phyloP scores from a whole-genome alignment of 2,113 vertebrate genomes.

The Scopus umbretta region DNA sequence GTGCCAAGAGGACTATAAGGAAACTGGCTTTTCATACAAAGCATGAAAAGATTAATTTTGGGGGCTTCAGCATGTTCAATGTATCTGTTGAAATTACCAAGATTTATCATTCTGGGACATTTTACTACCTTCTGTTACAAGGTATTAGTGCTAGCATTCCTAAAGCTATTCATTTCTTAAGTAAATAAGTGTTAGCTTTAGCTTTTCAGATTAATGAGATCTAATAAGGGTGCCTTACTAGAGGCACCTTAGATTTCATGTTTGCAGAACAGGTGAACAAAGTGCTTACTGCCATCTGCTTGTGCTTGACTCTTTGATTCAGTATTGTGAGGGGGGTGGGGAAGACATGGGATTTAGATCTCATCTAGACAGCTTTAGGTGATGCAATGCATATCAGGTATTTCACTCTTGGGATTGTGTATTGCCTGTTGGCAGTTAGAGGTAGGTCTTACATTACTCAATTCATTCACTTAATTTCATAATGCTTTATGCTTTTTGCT shows the following conservation, averaged over 20 bases:
- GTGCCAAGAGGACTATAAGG: neutral
- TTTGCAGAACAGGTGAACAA: neutral
- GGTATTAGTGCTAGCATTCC: neutral
- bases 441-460: neutral
- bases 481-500: neutral
- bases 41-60: neutral
- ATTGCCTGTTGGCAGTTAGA: constrained; percentile 8
- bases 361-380: neutral
- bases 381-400: constrained; percentile 17
- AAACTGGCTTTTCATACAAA: neutral
- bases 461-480: constrained; percentile 38
- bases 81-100: neutral
- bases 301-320: neutral
- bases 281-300: neutral
- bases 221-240: neutral
- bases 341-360: neutral
- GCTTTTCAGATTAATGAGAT: neutral
- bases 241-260: neutral
- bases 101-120: neutral
- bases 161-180: neutral
- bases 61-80: neutral
- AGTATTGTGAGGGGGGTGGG: accelerated
- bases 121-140: neutral
- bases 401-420: constrained; percentile 2
- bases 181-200: neutral